Conservation (phyloP, 1,140 invertebrate species). For the Armadillidium nasatum region DNA sequence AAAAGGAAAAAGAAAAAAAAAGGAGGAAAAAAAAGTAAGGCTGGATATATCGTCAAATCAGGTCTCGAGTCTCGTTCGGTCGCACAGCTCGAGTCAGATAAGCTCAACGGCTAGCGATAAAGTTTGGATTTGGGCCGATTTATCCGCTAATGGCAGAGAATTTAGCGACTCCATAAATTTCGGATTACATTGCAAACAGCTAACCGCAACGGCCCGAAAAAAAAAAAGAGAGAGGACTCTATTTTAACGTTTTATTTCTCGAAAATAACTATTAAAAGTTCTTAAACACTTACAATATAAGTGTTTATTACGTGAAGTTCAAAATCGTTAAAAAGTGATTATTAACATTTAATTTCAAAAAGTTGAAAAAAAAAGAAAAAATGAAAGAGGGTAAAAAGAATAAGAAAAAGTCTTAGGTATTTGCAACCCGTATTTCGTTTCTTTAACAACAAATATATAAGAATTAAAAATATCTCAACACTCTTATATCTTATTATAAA, state of each 20-base stretch:
- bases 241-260: neutral
- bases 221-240: conserved; percentile 6
- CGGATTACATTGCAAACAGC: conserved; percentile 40
- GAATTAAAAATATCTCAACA: neutral
- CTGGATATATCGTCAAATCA: neutral
- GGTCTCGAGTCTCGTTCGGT: neutral
- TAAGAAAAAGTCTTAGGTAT: neutral
- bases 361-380: no score
- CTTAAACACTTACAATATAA: conserved; percentile 8
- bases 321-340: neutral
- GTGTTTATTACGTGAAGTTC: conserved; percentile 1
- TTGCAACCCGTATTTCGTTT: conserved; percentile 1
- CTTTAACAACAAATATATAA: neutral
- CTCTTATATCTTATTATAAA: no score
- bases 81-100: conserved; percentile 38
- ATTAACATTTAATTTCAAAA: neutral
- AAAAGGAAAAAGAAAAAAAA: neutral
- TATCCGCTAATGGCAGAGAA: conserved; percentile 43
- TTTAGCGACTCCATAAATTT: conserved; percentile 42
- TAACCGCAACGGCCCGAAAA: conserved; percentile 28
- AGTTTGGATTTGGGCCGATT: conserved; percentile 43
- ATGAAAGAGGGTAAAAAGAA: neutral
- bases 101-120: conserved; percentile 43
- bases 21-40: neutral
- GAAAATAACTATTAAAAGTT: conserved; percentile 4